Conservation (phyloP, 2,797 vertebrate species). For the Bradypodion ventrale region DNA sequence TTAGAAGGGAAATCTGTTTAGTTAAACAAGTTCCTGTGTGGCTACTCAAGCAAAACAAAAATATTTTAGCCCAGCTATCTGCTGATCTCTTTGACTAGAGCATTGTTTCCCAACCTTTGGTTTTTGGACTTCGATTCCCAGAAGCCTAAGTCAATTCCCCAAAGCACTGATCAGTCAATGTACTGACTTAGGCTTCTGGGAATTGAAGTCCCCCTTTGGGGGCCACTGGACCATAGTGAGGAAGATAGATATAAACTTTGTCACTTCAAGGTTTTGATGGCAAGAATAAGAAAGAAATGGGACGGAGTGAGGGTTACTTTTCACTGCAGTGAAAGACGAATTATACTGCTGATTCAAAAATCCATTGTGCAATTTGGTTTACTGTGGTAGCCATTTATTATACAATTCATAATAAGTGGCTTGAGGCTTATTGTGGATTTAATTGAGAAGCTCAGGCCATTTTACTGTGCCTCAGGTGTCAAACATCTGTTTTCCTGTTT, state of each 20-base stretch:
- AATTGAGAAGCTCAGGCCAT: conserved; percentile 23
- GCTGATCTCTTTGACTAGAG: background rate
- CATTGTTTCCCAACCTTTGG: too few species aligned
- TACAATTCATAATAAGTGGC: conserved; percentile 10
- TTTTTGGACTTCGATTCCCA: too few species aligned
- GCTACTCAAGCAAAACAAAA: background rate
- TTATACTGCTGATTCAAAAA: conserved; percentile 14
- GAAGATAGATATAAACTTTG: background rate
- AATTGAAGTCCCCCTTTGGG: too few species aligned
- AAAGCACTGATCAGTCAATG: too few species aligned
- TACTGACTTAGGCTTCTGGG: too few species aligned
- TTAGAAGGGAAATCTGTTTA: background rate
- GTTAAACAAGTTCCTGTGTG: background rate
- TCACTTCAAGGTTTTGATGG: background rate
- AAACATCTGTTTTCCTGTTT: conserved; percentile 32
- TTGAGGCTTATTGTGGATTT: conserved; percentile 26
- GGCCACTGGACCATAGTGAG: too few species aligned
- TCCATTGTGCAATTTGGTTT: conserved; percentile 16
- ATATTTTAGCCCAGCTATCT: background rate
- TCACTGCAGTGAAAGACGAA: background rate
- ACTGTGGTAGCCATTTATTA: conserved; percentile 23
- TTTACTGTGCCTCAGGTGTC: conserved; percentile 29
- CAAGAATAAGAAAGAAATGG: background rate
- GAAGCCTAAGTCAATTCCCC: too few species aligned
- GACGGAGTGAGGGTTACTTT: background rate